Conservation (phyloP, 2,888 invertebrate species). For the Marasmarcha lunaedactyla region DNA sequence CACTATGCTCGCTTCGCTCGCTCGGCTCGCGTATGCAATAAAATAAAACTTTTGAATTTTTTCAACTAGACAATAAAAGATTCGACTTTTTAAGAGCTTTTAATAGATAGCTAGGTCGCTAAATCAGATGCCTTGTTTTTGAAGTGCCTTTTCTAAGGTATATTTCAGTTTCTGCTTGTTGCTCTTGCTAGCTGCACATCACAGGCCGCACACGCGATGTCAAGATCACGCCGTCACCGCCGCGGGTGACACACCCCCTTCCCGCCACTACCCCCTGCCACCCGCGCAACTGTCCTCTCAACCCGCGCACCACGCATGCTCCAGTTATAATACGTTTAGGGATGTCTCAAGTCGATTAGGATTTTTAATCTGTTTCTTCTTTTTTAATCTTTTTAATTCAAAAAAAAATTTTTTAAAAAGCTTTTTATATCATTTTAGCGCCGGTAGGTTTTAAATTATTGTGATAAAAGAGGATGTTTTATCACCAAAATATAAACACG, state of each 20-base stretch:
- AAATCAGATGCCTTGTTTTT: no score
- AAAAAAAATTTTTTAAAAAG: no score
- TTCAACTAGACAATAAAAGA: no score
- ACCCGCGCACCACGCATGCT: slow-evolving; percentile 67
- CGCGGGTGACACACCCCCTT: slow-evolving; percentile 42
- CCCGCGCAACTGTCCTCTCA: slow-evolving; percentile 29
- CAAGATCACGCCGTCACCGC: slow-evolving; percentile 60
- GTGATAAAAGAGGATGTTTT: neutral
- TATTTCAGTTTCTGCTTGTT: neutral
- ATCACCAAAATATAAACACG: neutral
- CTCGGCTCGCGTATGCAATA: no score
- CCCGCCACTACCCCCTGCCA: slow-evolving; percentile 17
- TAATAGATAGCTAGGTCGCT: no score
- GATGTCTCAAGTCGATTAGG: slow-evolving; percentile 62
- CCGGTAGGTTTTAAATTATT: no score
- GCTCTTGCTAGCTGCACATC: neutral
- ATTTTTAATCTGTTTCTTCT: no score
- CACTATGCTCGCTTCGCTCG: no score
- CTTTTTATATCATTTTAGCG: no score
- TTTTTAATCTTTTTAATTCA: neutral
- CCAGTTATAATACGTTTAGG: slow-evolving; percentile 69
- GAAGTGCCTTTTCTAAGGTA: no score
- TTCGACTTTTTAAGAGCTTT: no score
- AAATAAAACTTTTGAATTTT: no score
- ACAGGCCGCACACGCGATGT: slow-evolving; percentile 54